Evolutionary conservation across 1,140 invertebrate species (phyloP), one percentile per base, ranked within the genome.

Genomic region (Panagrolaimus sp.): DNA sequence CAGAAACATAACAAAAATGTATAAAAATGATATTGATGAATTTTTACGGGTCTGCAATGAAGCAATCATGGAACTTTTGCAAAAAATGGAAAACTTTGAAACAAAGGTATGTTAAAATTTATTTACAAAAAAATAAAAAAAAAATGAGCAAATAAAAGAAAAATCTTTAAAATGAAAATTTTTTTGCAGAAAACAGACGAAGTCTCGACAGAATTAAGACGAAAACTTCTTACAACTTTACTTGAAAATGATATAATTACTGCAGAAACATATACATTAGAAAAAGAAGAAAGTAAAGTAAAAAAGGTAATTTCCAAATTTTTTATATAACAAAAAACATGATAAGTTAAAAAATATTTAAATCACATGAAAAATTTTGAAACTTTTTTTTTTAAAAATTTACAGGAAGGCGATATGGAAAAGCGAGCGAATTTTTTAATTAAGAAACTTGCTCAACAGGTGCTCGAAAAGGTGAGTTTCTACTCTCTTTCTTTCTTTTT

Each of bases 391-490:
- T 21, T 28, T 24, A 52, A n/a, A 24, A 21, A 24, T 24, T 58
- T 58, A 26, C 14, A 58, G 52, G 52, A 58, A 58, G 52, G 17
- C 17, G 52, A 58, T 28, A n/a, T 58, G 17, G 21, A 26, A 21
- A n/a, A 58, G 52, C 52, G 52, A 12, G 15, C 52, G 14, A 58
- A 58, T n/a, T 28, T 26, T n/a, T 1, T 4, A 28, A 58, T 58
- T n/a, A 58, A 58, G 28, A 58, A 58, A 26, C 52, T 58, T 58
- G 21, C 28, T 58, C 52, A 58, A 58, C 52, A 58, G 28, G 21
- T 58, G 52, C 21, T 58, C 21, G 52, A 58, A 12, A 58, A 58
- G 52, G 52, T 58, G 52, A 58, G 52, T 58, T 28, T 12, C 21
- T 52, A 14, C 48, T 52, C 17, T 47, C 8, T 52, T 52, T 17